Evolutionary conservation across 1,140 invertebrate species (phyloP), one percentile per base, ranked within the genome.

Genomic region (Drosophila tristis): DNA sequence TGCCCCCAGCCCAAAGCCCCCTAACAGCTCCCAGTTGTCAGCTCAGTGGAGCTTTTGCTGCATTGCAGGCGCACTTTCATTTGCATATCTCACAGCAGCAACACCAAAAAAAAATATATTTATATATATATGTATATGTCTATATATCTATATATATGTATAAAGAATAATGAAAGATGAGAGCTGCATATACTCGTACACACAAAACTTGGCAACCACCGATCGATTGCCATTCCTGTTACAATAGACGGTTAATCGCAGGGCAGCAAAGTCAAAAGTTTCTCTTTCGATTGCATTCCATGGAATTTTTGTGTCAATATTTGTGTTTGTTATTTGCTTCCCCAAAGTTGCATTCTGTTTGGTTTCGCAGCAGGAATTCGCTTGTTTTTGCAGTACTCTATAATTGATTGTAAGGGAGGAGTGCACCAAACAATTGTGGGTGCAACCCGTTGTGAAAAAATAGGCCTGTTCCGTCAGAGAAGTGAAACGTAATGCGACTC

Each of bases 251-350:
- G 66, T 85, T 87, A 74, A 77, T 79, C 75, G 57, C 29, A 55
- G 55, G n/a, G 31, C 55, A 23, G 62, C 49, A 67, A 77, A 80
- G 72, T 78, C 63, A 61, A 59, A 72, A 77, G 43, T 65, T 75
- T 49, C 43, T n/a, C 23, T 42, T 48, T 57, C 48, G 16, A 45
- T 54, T 59, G 42, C 35, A 45, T 26, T 43, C 15, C 8, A 43
- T 15, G 31, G 23, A 57, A 74, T 51, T 66, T 39, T 39, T 56
- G 43, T 49, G 51, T 35, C 29, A 48, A 75, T 59, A 65, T 73
- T 63, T 70, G 51, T 55, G 49, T 47, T 66, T 31, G 31, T n/a
- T 39, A 48, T 70, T 61, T 70, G 35, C 57, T 99, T 98, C 2
- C 31, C 31, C 9, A 35, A 35, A 35, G 31, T 35, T 35, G 31